Evolutionary conservation across 2,888 invertebrate species (phyloP).

Genomic region (Caenorhabditis wallacei): DNA sequence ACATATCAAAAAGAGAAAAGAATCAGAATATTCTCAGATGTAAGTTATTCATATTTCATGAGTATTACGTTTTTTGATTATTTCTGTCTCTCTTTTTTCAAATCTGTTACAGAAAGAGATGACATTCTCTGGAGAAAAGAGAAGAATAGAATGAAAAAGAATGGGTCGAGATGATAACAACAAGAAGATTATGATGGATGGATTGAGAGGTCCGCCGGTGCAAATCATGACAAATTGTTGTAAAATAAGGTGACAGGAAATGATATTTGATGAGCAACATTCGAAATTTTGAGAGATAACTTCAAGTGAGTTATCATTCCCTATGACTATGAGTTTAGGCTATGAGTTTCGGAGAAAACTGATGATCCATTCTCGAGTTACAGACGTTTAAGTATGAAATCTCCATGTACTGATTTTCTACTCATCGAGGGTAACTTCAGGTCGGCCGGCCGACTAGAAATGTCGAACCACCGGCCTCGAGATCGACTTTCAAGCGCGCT

Average conservation of each 20-base stretch:
- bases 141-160: background rate
- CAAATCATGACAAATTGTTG: constrained; percentile 51
- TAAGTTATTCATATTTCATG: constrained; percentile 46
- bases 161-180: constrained; percentile 47
- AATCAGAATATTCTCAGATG: background rate
- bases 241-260: constrained; percentile 50
- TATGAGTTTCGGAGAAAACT: no score
- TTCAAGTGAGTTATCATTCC: no score
- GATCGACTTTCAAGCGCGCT: no score
- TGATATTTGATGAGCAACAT: constrained; percentile 3
- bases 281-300: background rate
- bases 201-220: constrained; percentile 3
- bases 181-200: constrained; percentile 62
- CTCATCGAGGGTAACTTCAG: no score
- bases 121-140: constrained; percentile 15
- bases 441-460: no score
- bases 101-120: constrained; percentile 21
- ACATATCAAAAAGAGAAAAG: constrained; percentile 13
- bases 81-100: constrained; percentile 8
- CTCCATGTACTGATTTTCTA: no score
- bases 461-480: no score
- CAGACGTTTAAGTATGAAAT: no score
- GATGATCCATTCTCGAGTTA: no score
- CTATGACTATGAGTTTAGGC: no score
- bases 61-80: constrained; percentile 31